These are phyloP conservation scores for Plumapathes pennacea DNA, from an alignment of 92 coral and sea anemone genomes.

Conservation along the genomic window DNA sequence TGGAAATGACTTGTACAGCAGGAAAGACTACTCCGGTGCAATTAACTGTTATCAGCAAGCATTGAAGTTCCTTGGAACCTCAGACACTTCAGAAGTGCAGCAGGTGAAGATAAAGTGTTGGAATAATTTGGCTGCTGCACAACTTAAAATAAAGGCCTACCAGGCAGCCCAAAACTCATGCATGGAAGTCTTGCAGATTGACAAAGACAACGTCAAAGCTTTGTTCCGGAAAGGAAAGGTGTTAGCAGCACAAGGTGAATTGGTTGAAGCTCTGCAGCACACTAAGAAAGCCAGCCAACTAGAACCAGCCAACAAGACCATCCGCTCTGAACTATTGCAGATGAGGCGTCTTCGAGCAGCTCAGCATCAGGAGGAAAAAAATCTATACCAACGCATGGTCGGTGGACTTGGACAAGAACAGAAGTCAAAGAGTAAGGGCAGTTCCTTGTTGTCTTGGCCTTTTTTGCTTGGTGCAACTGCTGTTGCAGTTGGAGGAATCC, in stretches of 20 bases:
- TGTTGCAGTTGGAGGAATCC: slow-evolving; percentile 88
- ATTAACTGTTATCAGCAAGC: slow-evolving; percentile 90
- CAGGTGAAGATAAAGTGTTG: slow-evolving; percentile 79
- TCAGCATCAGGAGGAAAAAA: slow-evolving; percentile 67
- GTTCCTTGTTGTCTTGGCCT: slow-evolving; percentile 54
- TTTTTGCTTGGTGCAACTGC: slow-evolving; percentile 89
- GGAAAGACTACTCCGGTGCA: slow-evolving; percentile 83
- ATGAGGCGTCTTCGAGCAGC: slow-evolving; percentile 61
- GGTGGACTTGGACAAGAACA: slow-evolving; percentile 62
- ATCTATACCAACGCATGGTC: slow-evolving; percentile 93
- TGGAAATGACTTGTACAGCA: slow-evolving; percentile 80
- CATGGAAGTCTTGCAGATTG: slow-evolving; percentile 70
- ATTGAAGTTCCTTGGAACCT: too few species aligned
- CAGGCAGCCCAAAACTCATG: slow-evolving; percentile 89
- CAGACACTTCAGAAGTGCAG: too few species aligned
- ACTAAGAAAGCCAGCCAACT: slow-evolving; percentile 77
- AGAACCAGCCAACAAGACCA: slow-evolving; percentile 87
- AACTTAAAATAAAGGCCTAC: slow-evolving; percentile 83
- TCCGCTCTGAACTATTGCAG: slow-evolving; percentile 72
- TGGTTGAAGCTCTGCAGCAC: slow-evolving; percentile 53
- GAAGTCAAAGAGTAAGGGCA: slow-evolving; percentile 14
- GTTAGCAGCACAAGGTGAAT: slow-evolving; percentile 71
- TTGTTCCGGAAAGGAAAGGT: slow-evolving; percentile 98
- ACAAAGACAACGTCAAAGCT: slow-evolving; percentile 94
- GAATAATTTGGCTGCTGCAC: slow-evolving; percentile 96